phyloP scores from a whole-genome alignment of 2,797 vertebrate species.

The Channa striata region DNA sequence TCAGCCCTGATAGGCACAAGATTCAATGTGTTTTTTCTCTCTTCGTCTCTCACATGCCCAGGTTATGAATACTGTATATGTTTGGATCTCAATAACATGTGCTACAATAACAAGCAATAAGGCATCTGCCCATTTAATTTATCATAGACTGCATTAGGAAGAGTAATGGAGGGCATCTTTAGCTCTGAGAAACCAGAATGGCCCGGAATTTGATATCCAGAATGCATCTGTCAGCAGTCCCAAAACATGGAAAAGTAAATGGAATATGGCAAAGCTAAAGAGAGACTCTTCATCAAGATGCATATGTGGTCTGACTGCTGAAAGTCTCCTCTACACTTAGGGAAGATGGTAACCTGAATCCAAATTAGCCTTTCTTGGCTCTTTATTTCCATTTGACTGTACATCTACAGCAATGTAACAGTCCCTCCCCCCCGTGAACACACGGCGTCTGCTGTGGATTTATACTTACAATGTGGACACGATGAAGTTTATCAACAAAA shows the following conservation, averaged over 20 bases:
- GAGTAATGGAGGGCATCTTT: constrained; percentile 10
- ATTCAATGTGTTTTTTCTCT: background rate
- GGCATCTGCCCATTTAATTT: constrained; percentile 2
- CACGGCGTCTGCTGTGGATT: constrained; percentile 9
- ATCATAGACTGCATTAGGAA: constrained; percentile 16
- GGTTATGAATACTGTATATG: background rate
- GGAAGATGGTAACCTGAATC: constrained; percentile 32
- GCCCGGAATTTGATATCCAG: background rate
- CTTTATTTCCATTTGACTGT: constrained; percentile 4
- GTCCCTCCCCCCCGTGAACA: background rate
- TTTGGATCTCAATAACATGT: constrained; percentile 1
- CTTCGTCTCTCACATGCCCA: background rate
- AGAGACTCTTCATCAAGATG: constrained; percentile 29
- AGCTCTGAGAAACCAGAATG: background rate
- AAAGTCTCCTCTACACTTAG: constrained; percentile 21
- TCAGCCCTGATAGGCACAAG: too few relatives aligned
- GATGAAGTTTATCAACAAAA: constrained; percentile 8
- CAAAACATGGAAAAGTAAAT: constrained; percentile 33
- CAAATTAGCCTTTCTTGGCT: background rate
- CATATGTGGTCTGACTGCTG: constrained; percentile 32
- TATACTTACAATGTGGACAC: constrained; percentile 1
- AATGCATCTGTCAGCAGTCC: background rate
- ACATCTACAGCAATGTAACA: background rate
- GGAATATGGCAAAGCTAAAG: constrained; percentile 33
- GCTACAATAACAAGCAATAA: background rate